Conservation (phyloP, 1,140 invertebrate genomes). For the Cyclina sinensis region DNA sequence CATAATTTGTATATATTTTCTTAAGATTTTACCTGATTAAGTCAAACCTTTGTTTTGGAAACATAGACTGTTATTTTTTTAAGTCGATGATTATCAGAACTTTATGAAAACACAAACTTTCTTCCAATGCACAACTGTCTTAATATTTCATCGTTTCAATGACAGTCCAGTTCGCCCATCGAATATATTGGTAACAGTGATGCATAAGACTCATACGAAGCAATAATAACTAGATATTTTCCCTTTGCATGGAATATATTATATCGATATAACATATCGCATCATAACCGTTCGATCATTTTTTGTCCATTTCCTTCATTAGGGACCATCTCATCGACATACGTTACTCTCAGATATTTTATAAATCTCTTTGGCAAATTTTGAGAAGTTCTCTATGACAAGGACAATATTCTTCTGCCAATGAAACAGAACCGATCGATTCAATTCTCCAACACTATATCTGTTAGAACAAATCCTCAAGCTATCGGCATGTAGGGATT, state of each 20-base stretch:
- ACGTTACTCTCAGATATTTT: slow-evolving; percentile 1
- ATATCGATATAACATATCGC: background rate
- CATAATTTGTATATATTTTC: too few relatives aligned
- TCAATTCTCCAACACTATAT: background rate
- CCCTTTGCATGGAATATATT: background rate
- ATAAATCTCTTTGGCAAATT: background rate
- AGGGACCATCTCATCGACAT: background rate
- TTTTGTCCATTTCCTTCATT: slow-evolving; percentile 10
- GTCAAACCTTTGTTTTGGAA: too few relatives aligned
- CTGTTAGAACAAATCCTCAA: background rate
- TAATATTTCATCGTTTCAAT: too few relatives aligned
- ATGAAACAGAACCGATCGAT: background rate
- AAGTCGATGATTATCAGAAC: too few relatives aligned
- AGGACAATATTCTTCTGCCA: background rate
- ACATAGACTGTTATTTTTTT: too few relatives aligned
- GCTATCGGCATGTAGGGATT: background rate
- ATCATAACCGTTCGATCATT: background rate
- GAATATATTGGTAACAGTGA: too few relatives aligned
- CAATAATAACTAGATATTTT: background rate
- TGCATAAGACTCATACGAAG: too few relatives aligned
- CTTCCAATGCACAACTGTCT: too few relatives aligned
- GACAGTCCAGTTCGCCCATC: too few relatives aligned
- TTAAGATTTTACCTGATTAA: too few relatives aligned
- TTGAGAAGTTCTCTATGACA: background rate
- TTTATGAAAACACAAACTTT: too few relatives aligned